Evolutionary conservation across 23 tunicate species (phyloP).

Genomic region (Botrylloides violaceus): DNA sequence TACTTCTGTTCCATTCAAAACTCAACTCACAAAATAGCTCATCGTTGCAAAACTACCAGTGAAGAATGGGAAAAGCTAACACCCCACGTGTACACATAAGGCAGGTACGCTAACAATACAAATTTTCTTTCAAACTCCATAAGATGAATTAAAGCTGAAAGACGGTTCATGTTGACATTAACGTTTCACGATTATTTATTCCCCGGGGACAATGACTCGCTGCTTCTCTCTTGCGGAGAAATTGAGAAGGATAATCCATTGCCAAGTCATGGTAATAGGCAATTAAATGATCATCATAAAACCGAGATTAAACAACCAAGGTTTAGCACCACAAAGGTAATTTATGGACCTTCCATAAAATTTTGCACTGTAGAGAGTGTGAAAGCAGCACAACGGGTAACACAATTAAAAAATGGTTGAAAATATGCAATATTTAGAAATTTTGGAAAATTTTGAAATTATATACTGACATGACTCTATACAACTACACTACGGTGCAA

Average conservation of each 20-base stretch:
- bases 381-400: too few species aligned
- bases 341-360: too few species aligned
- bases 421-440: too few species aligned
- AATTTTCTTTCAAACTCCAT: background rate
- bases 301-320: background rate
- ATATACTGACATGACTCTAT: too few species aligned
- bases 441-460: too few species aligned
- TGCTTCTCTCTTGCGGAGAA: background rate
- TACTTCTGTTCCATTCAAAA: background rate
- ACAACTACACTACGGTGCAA: too few species aligned
- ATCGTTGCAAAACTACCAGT: background rate
- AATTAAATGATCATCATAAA: background rate
- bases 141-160: background rate
- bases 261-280: background rate
- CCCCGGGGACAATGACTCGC: background rate
- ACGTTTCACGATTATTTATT: background rate
- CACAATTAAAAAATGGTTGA: too few species aligned
- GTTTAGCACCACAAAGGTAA: too few species aligned
- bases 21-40: background rate
- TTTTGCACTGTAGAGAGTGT: too few species aligned
- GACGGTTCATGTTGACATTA: background rate
- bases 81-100: constrained; percentile 2
- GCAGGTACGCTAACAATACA: background rate
- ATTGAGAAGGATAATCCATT: background rate
- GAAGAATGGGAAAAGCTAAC: background rate